Conservation (phyloP, 1,140 invertebrate species). For the Magallana angulata region DNA sequence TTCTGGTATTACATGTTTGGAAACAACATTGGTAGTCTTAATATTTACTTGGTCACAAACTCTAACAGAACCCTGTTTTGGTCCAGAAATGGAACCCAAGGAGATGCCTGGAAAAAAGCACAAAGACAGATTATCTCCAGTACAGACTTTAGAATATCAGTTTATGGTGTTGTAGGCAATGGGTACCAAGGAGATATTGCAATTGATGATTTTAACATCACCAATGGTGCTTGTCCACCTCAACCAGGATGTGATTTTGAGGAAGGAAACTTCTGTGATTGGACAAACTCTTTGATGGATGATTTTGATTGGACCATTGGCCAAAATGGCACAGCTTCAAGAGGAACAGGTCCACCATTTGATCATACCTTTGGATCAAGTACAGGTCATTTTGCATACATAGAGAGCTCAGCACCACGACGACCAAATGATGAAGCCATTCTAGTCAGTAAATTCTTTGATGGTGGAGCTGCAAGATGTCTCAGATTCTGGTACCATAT, state of each 20-base stretch:
- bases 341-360: constrained; percentile 86
- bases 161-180: constrained; percentile 64
- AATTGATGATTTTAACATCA: constrained; percentile 77
- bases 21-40: constrained; percentile 60
- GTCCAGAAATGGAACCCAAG: constrained; percentile 64
- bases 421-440: constrained; percentile 64
- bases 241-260: constrained; percentile 70
- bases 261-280: constrained; percentile 69
- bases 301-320: constrained; percentile 73
- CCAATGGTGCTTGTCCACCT: constrained; percentile 65
- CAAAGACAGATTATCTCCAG: constrained; percentile 59
- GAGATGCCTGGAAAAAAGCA: constrained; percentile 64
- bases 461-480: constrained; percentile 54
- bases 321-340: constrained; percentile 77
- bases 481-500: constrained; percentile 88
- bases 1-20: constrained; percentile 91
- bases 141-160: constrained; percentile 59
- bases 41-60: constrained; percentile 56
- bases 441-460: constrained; percentile 59
- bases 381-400: constrained; percentile 73
- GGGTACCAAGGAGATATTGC: constrained; percentile 73
- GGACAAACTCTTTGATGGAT: constrained; percentile 65
- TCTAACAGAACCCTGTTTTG: constrained; percentile 61
- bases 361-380: constrained; percentile 84
- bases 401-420: constrained; percentile 71